Evolutionary conservation across 2,797 vertebrate genomes (phyloP).

Genomic region (Chiloscyllium punctatum): DNA sequence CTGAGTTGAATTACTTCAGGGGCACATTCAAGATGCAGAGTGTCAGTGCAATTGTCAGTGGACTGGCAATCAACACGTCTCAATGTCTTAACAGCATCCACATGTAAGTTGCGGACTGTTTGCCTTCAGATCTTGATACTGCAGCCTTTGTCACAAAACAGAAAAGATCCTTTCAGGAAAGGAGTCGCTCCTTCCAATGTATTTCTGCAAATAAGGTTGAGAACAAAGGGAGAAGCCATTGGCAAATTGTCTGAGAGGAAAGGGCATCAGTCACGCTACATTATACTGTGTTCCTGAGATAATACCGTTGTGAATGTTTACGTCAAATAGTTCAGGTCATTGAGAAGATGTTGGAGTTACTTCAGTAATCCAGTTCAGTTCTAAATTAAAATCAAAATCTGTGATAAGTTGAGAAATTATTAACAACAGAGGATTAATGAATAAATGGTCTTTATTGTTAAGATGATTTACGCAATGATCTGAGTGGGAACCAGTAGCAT

Average conservation of each 20-base stretch:
- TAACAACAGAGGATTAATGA: background rate
- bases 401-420: background rate
- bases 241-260: background rate
- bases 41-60: background rate
- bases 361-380: background rate
- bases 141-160: background rate
- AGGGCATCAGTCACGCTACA: background rate
- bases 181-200: background rate
- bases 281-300: background rate
- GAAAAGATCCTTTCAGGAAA: background rate
- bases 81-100: background rate
- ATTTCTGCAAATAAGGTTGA: background rate
- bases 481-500: too few relatives aligned
- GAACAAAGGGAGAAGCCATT: background rate
- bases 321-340: background rate
- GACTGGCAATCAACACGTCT: background rate
- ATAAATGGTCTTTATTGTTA: background rate
- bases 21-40: background rate
- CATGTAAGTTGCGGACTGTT: too few relatives aligned
- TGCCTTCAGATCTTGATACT: background rate
- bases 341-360: background rate
- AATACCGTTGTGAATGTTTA: background rate
- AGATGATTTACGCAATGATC: background rate
- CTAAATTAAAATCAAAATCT: background rate
- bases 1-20: background rate